Base-by-base conservation (phyloP, 2,797 vertebrate genomes). In the Coreius guichenoti region DNA sequence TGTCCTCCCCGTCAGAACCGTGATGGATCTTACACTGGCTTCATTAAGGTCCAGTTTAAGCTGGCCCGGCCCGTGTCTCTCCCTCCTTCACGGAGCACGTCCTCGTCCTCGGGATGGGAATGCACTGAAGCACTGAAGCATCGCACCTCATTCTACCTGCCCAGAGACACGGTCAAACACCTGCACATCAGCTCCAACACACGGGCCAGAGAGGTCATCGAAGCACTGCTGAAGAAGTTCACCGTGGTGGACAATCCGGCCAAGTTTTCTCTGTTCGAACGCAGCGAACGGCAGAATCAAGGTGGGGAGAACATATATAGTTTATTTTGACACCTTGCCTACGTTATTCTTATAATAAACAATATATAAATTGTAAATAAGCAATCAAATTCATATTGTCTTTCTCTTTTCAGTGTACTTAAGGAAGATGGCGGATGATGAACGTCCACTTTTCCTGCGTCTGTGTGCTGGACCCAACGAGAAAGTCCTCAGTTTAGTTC, bases 11-110 rank as follows among this genome's bases (percentile, higher is more conserved):
- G 0, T 81, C 92, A 99, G 98, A 97, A 96, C 88, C 97, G 96
- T 92, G 97, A 99, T 0, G 96, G 97, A 61, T 96, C 96, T 23
- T 99, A 97, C 93, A 99, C 97, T 0, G 98, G 98, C 69, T 99
- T 99, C 92, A 99, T 99, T 90, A 99, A 97, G 90, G 98, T 99
- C 86, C 97, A 97, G 84, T 96, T 99, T 88, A 97, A 98, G 92
- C 92, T 99, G 78, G 91, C 95, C 11, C 96, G 98, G 1, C 98
- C 98, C 0, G 94, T 99, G 86, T 97, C 98, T 0, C 95, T 99
- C 45, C 97, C 96, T 78, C 94, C 95, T 29, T 92, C 93, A 86
- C 96, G 94, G 89, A 96, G 95, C 85, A 89, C 90, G 1, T 87
- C 95, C 13, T 84, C 92, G 12, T 84, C 92, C 81, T 90, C 92